Base-by-base conservation (phyloP, 2,113 vertebrate genomes). In the Gavia stellata region DNA sequence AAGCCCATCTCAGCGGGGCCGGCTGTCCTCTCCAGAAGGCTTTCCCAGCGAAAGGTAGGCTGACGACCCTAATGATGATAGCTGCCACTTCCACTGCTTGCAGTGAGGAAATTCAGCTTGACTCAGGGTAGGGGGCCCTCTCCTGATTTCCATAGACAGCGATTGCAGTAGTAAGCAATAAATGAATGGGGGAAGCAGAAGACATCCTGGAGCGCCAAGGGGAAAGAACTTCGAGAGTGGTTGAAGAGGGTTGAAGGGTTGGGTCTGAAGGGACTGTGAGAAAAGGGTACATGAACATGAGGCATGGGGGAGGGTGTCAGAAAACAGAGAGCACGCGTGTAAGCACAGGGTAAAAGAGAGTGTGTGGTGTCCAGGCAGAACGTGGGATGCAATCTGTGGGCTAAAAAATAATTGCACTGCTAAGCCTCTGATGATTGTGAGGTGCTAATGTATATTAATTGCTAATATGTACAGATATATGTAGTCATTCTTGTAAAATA, bases 51-150 rank as follows among this genome's bases (percentile, higher is more conserved):
- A 59, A 94, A 93, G 74, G 73, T 62, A 70, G 49, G 55, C 90
- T 96, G 79, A 65, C 71, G 71, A 56, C 36, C 71, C 50, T 72
- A 10, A 7, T 62, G 59, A 67, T 3, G 10, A 55, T 38, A 84
- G 53, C 90, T 96, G 90, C 96, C 79, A 94, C 44, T 87, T 94
- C 50, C 33, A 59, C 59, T 1, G 1, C 45, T 81, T 50, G 63
- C 67, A 47, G 59, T 42, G 79, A 86, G 71, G 75, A 94, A 94
- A 93, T 94, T 49, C 74, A 81, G 71, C 74, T 85, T 96, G 96
- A 85, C 81, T 94, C 25, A n/a, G 53, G 53, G 33, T 44, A 67
- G 17, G 67, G 14, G 14, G 4, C 14, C 24, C 38, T 78, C 81
- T 84, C 56, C 83, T 55, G 50, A 92, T 92, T 80, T 73, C 87